phyloP scores from a whole-genome alignment of 2,113 vertebrate genomes.

The Ctenodactylus gundi region DNA sequence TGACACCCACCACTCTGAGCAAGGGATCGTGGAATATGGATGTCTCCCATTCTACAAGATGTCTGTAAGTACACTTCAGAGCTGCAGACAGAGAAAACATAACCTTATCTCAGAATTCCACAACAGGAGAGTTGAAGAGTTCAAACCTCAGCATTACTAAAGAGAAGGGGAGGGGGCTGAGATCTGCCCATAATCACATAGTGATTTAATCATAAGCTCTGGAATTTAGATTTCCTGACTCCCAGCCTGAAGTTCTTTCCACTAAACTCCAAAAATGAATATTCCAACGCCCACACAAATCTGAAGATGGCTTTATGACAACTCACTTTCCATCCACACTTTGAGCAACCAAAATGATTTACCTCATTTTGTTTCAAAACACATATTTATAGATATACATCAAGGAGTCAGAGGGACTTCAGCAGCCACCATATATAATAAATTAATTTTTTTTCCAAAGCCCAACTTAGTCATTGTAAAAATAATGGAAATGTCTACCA shows the following conservation, averaged over 20 bases:
- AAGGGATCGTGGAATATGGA: neutral
- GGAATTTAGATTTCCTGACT: slow-evolving; percentile 18
- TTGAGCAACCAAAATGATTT: slow-evolving; percentile 41
- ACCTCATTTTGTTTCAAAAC: slow-evolving; percentile 50
- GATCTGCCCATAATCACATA: neutral
- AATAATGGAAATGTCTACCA: slow-evolving; percentile 65
- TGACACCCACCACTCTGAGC: neutral
- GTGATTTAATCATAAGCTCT: slow-evolving; percentile 25
- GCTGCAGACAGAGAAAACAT: neutral
- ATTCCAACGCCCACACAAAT: neutral
- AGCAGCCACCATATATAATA: slow-evolving; percentile 24
- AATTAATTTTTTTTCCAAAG: slow-evolving; percentile 44
- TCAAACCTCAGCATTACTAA: neutral
- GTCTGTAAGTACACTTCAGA: neutral
- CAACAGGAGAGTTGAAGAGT: neutral
- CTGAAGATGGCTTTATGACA: slow-evolving; percentile 43
- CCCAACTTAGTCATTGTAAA: slow-evolving; percentile 29
- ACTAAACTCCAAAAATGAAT: slow-evolving; percentile 30
- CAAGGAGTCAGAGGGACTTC: neutral
- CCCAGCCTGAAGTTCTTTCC: neutral
- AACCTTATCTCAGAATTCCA: neutral
- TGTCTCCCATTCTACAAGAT: neutral
- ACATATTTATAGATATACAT: slow-evolving; percentile 32
- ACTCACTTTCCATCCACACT: slow-evolving; percentile 28
- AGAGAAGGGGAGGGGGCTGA: neutral